Evolutionary conservation across 1,140 invertebrate species (phyloP), one percentile per base, ranked within the genome.

Genomic region (Grapholita molesta): DNA sequence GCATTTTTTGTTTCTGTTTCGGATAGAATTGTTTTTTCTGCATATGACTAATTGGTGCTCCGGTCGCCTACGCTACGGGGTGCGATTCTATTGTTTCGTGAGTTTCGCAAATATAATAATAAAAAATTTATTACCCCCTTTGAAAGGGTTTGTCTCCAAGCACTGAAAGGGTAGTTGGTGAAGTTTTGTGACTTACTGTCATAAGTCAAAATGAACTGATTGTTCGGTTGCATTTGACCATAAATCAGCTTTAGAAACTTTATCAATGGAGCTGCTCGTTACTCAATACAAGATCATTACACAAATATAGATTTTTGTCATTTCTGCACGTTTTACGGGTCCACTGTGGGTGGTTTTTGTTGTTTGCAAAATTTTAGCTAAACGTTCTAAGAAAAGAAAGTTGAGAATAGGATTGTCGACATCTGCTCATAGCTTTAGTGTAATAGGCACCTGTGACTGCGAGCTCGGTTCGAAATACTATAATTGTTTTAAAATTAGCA

Each of bases 21-120:
- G 69, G 78, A 83, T 79, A 85, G 82, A 83, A 78, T 70, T 69
- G 67, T 83, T 86, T 86, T 85, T 82, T 78, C 55, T 72, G 61
- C 52, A 82, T 80, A 83, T 88, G 86, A 90, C 88, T 86, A 89
- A 91, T 89, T 89, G 84, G 80, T 70, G 69, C 66, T 77, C 72
- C 75, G 76, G 68, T 75, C 74, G 70, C 68, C 64, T 64, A 70
- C 78, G 67, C 87, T 75, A 74, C 85, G 80, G 86, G 85, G 85
- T 78, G 83, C 80, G 70, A 75, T 66, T 64, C 77, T 74, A 82
- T 86, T 84, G 84, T 88, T 84, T 82, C 76, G 73, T 82, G 69
- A 71, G 74, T 89, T 81, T 91, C 80, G 89, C 89, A 88, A 89
- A 91, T 90, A 91, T 91, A 86, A 90, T 89, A 89, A 87, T 88